These are phyloP conservation scores for Heteromyza rotundicornis DNA, from an alignment of 2,888 invertebrate species.

Conservation along the genomic window DNA sequence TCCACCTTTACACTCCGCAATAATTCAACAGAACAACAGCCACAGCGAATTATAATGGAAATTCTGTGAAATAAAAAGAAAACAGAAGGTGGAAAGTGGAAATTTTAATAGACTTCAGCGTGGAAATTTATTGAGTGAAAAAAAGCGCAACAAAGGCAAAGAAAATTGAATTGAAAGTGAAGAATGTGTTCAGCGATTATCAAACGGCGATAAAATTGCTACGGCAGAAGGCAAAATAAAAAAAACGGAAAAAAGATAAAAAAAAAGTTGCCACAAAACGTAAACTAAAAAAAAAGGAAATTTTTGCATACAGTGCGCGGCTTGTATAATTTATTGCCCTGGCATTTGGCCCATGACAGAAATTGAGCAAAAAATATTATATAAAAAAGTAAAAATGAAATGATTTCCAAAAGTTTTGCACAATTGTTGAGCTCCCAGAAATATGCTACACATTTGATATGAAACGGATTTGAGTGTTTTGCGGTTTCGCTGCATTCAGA, in stretches of 20 bases:
- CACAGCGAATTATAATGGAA: not conserved
- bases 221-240: constrained; percentile 32
- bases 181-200: constrained; percentile 44
- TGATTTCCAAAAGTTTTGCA: no score
- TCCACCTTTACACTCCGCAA: no score
- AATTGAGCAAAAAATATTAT: not conserved
- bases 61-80: not conserved
- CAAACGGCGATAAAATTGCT: constrained; percentile 46
- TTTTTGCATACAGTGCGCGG: constrained; percentile 29
- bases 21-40: not conserved
- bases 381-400: constrained; percentile 9
- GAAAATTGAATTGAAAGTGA: constrained; percentile 45
- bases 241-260: constrained; percentile 10
- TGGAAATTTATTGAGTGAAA: constrained; percentile 43
- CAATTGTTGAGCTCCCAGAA: constrained; percentile 43
- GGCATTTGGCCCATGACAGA: constrained; percentile 7
- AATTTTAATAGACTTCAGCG: constrained; percentile 24
- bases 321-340: constrained; percentile 41
- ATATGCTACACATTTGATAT: constrained; percentile 31
- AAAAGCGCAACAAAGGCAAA: constrained; percentile 21
- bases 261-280: constrained; percentile 2
- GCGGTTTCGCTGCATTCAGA: no score
- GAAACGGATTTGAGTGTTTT: no score
- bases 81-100: constrained; percentile 12
- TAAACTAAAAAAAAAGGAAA: constrained; percentile 8